Base-by-base conservation (phyloP, 2,888 invertebrate species). In the Sycophila texana region DNA sequence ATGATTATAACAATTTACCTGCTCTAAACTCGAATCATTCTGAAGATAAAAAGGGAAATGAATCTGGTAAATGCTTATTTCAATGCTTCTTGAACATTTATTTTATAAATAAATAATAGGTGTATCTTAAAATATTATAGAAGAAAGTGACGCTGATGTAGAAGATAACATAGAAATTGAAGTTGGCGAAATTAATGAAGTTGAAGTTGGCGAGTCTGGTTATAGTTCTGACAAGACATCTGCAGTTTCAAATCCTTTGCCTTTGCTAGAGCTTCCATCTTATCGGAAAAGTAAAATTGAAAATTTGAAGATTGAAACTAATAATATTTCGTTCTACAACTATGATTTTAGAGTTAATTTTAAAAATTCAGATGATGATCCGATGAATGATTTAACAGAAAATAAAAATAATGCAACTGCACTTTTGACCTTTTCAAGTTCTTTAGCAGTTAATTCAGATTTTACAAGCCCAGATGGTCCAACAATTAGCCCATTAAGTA, bases 81-180 rank as follows among this genome's bases (percentile, higher is more conserved):
- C 39, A 5, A 39, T 47, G 16, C n/a, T 61, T 18, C n/a, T 70
- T 63, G 55, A 22, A 60, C 4, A 60, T 22, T 39, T 55, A 20
- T 4, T 49, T 7, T 13, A 7, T 16, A 66, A 55, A 57, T 65
- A 18, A 16, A 10, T 39, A 39, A 39, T 39, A 0, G 1, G 10
- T 39, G 39, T 10, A 10, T 39, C 7, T 10, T 39, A 1, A 39
- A 39, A 39, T 39, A 39, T 83, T 20, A 92, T 93, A n/a, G 94
- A 93, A 83, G 94, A 95, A 86, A 95, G 95, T 1, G 96, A 96
- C 87, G 96, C 96, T 0, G 96, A 96, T 86, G 93, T 96, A 0
- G 96, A 96, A 89, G 96, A 96, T 86, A 96, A 96, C 86, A 90
- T 84, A 2, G 87, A 87, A 66, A 94, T 84, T 2, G 88, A 88